Conservation (phyloP, 2,888 invertebrate genomes). For the Pammene fasciana region DNA sequence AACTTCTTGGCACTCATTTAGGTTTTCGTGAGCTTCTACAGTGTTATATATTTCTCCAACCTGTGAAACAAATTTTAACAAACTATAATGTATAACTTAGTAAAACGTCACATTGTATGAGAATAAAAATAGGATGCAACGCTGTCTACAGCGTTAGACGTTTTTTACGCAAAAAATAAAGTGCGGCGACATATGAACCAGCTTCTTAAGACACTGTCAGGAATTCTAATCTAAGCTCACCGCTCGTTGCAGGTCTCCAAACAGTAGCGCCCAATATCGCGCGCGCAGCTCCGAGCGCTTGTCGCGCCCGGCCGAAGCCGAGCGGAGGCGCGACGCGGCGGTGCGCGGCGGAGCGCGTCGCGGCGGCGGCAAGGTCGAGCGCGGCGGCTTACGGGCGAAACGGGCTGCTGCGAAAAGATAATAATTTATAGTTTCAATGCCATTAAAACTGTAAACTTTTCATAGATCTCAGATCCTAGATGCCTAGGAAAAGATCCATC, state of each 20-base stretch:
- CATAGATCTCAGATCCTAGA: too few relatives aligned
- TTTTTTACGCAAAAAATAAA: too few relatives aligned
- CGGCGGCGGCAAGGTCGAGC: slow-evolving; percentile 73
- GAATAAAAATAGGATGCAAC: too few relatives aligned
- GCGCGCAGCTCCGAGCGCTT: slow-evolving; percentile 94
- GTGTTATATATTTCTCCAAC: slow-evolving; percentile 97
- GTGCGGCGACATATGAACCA: too few relatives aligned
- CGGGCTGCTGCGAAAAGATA: slow-evolving; percentile 59
- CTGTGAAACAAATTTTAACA: slow-evolving; percentile 65
- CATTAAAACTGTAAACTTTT: too few relatives aligned
- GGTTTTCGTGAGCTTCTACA: slow-evolving; percentile 96
- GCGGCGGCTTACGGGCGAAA: slow-evolving; percentile 86
- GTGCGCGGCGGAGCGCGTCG: slow-evolving; percentile 72
- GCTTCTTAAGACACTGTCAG: too few relatives aligned
- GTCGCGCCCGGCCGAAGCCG: slow-evolving; percentile 93
- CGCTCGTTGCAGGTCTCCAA: slow-evolving; percentile 96
- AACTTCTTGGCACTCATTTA: slow-evolving; percentile 97
- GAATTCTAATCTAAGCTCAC: slow-evolving; percentile 77
- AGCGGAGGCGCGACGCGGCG: slow-evolving; percentile 87
- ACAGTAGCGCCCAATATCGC: slow-evolving; percentile 97
- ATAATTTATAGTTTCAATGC: too few relatives aligned
- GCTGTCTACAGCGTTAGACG: too few relatives aligned
- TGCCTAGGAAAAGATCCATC: too few relatives aligned
- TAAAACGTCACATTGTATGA: too few relatives aligned
- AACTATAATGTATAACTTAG: too few relatives aligned